Base-by-base conservation (phyloP, 1,140 invertebrate species). In the Aphis gossypii region DNA sequence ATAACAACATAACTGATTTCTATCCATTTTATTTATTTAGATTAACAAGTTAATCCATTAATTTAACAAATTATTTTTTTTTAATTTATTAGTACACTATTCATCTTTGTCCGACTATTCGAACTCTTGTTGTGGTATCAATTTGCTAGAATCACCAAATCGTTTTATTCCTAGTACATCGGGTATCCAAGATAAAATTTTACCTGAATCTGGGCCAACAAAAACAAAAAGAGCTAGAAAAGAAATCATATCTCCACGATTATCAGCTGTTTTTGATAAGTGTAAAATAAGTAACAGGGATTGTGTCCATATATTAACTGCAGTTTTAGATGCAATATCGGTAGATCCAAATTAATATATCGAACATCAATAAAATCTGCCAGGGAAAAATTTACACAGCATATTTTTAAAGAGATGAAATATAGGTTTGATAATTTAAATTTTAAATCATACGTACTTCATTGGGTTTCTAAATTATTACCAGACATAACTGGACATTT, bases 201-300 rank as follows among this genome's bases (percentile, higher is more conserved):
- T 83, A 83, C 82, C 38, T n/a, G 82, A 83, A 35, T 83, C n/a
- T n/a, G 82, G 38, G 11, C 30, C 82, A 83, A 83, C 38, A 83
- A 83, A 83, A 83, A 83, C 18, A 20, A 41, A 83, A 83, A 83
- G 82, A 83, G 82, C 82, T 83, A 83, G 35, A 83, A n/a, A 83
- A 83, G 82, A 83, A 60, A 60, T 60, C 7, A 60, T 60, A 23
- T 60, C 23, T 25, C 56, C 56, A 60, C 56, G 56, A 60, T 60
- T 60, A 60, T 60, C 23, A 25, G 56, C 56, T 60, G 56, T 60
- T 23, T 25, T 60, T 60, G 56, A 60, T 60, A 60, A 60, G 56
- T 60, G 56, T 60, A 60, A 60, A 8, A 60, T 60, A 60, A 60
- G 56, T 60, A 21, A 60, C 21, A 60, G 56, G 25, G 56, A 60